These are phyloP conservation scores for Oryzias melastigma DNA, from an alignment of 2,113 vertebrate species.

Conservation along the genomic window DNA sequence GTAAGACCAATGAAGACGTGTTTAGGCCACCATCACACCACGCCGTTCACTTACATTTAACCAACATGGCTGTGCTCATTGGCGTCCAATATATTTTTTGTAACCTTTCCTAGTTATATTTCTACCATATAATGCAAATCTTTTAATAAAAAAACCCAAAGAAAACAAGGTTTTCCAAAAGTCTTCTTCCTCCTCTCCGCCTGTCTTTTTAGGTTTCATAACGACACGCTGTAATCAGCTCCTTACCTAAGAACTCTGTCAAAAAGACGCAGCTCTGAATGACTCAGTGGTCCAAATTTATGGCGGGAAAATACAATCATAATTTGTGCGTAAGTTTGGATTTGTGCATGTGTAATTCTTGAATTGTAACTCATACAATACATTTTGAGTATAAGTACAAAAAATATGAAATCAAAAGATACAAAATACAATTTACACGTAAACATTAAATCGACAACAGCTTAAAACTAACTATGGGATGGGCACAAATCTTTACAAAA, in stretches of 20 bases:
- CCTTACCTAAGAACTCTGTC: constrained; percentile 75
- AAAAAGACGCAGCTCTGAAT: constrained; percentile 76
- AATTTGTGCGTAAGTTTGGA: no score
- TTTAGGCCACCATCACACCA: constrained; percentile 33
- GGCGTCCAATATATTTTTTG: constrained; percentile 75
- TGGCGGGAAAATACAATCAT: no score
- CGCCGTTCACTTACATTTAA: constrained; percentile 55
- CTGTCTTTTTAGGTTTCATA: constrained; percentile 92
- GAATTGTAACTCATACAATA: no score
- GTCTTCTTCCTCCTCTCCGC: constrained; percentile 70
- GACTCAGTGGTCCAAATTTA: constrained; percentile 33
- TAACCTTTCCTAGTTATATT: constrained; percentile 64
- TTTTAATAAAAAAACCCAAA: constrained; percentile 77
- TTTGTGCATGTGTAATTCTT: no score
- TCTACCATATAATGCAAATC: constrained; percentile 74
- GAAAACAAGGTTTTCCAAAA: constrained; percentile 62
- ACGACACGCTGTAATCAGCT: constrained; percentile 97
- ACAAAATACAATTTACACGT: no score
- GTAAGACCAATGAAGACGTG: constrained; percentile 37
- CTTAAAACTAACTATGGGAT: no score
- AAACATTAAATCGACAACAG: no score
- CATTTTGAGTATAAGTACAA: no score
- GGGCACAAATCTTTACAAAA: no score
- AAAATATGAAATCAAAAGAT: no score
- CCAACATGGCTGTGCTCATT: constrained; percentile 77